Base-by-base conservation (phyloP, 1,140 invertebrate genomes). In the Zaprionus gabonicus region DNA sequence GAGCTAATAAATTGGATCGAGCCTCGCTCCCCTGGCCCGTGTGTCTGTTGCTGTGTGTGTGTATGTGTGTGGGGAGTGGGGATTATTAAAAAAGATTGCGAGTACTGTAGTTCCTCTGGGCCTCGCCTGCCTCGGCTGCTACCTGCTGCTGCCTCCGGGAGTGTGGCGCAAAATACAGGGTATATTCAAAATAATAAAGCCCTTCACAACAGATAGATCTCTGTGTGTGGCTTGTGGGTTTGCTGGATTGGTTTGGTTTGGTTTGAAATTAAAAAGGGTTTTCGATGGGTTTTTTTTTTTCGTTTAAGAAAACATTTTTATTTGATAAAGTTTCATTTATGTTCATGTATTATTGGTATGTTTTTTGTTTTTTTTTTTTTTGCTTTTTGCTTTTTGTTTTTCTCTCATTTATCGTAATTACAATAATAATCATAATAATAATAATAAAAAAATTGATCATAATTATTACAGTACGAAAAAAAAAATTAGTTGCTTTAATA, bases 281-380 rank as follows among this genome's bases (percentile, higher is more conserved):
- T 64, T 84, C 81, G 82, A 74, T 82, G 77, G 80, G 77, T 87
- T 86, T 86, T 81, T 81, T 81, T 80, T 70, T 78, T 72, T 78
- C 23, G 71, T 83, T 88, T 78, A 88, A 78, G 71, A 81, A 88
- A 87, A 78, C 71, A 88, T 83, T 87, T 86, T 87, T 86, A 87
- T 87, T 87, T 87, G 80, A 86, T 87, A 86, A 86, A 86, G 82
- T 86, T 86, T 82, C 78, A 78, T 86, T 86, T 76, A 81, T 81
- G 82, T 85, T 85, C 74, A 76, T 87, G 83, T 87, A 82, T 87
- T 87, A 83, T 80, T 84, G 81, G 80, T 87, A 83, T 87, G 80
- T 75, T 82, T 85, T 81, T 63, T 69, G 49, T 68, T 60, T 64
- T 78, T 78, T 78, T 78, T 78, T 65, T 69, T 59, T 64, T 62